These are phyloP conservation scores for Metopolophium dirhodum DNA, from an alignment of 1,140 invertebrate species.

Conservation along the genomic window DNA sequence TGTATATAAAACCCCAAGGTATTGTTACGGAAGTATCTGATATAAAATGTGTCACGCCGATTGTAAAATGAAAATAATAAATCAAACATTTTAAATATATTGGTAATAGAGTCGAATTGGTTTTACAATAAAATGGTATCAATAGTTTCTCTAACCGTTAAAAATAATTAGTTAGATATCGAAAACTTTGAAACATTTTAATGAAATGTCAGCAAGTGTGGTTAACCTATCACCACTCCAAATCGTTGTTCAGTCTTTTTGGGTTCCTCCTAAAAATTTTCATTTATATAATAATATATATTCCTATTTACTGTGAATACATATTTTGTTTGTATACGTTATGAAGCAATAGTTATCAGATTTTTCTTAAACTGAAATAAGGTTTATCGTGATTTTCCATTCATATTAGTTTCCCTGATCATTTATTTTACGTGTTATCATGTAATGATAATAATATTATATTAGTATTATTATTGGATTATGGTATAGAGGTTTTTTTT, in stretches of 20 bases:
- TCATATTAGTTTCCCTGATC: neutral
- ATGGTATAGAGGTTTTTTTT: neutral
- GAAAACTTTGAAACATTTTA: no score
- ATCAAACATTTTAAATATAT: neutral
- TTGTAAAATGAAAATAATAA: neutral
- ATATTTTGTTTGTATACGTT: neutral
- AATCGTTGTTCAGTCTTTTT: neutral
- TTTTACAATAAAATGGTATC: neutral
- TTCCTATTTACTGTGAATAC: neutral
- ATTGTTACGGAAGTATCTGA: neutral
- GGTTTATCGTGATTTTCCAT: neutral
- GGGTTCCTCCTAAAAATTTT: neutral
- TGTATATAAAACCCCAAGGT: neutral
- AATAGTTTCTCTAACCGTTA: neutral
- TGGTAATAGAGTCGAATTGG: neutral
- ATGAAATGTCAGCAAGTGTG: no score
- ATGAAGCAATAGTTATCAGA: neutral
- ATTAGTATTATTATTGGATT: neutral
- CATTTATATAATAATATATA: neutral
- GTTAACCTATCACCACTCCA: no score
- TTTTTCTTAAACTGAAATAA: neutral
- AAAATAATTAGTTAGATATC: neutral
- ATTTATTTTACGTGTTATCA: neutral
- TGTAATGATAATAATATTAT: neutral
- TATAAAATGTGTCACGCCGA: neutral